phyloP scores from a whole-genome alignment of 1,140 invertebrate genomes.

The Hestina assimilis region DNA sequence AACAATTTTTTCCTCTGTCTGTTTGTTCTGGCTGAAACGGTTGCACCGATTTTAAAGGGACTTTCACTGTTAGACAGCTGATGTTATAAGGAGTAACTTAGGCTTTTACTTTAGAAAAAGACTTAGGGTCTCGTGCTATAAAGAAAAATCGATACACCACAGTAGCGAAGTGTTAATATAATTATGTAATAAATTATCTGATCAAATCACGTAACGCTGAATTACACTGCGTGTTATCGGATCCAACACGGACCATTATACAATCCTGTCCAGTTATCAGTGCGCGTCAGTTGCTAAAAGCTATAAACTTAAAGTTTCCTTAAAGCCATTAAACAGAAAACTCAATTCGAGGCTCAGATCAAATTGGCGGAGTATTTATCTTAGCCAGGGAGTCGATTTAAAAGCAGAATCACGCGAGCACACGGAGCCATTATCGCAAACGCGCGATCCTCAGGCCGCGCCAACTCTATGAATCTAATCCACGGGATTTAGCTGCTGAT shows the following conservation, averaged over 20 bases:
- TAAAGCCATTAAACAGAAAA: slow-evolving; percentile 63
- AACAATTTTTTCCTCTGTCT: no score
- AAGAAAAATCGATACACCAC: no score
- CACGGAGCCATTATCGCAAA: slow-evolving; percentile 71
- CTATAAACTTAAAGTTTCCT: slow-evolving; percentile 55
- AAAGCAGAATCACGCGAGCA: slow-evolving; percentile 75
- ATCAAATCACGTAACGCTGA: no score
- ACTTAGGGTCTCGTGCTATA: no score
- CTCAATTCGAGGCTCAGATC: slow-evolving; percentile 53
- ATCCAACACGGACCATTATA: neutral
- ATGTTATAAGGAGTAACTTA: no score
- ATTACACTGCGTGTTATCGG: no score
- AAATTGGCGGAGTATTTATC: slow-evolving; percentile 74
- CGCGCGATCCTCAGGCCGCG: slow-evolving; percentile 70
- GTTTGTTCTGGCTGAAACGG: no score
- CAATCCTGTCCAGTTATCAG: slow-evolving; percentile 53
- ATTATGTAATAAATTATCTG: no score
- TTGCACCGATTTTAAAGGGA: no score
- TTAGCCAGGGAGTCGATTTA: slow-evolving; percentile 70
- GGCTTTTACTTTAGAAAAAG: no score
- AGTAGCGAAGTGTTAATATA: no score
- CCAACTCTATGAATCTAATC: slow-evolving; percentile 78
- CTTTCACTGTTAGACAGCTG: no score
- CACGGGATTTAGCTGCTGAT: slow-evolving; percentile 77
- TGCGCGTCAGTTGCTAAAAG: slow-evolving; percentile 49